Base-by-base conservation (phyloP, 2,113 vertebrate species). In the rat (Rattus norvegicus) region DNA sequence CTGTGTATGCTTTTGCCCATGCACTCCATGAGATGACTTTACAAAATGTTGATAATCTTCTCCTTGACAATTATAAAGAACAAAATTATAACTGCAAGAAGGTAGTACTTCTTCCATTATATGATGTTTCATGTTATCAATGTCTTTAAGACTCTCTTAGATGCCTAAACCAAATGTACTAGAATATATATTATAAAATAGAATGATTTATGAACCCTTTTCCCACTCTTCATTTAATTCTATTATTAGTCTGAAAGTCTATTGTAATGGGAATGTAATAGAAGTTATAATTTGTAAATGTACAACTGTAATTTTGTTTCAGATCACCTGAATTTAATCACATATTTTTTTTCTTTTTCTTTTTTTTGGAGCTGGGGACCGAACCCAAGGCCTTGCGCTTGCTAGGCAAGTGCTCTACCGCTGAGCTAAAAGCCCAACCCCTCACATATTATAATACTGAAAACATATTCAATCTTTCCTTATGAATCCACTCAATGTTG, bases 61-160 rank as follows among this genome's bases (percentile, higher is more conserved):
- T 6, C 6, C 17, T 0, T 16, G 69, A 36, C 33, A 17, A n/a
- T 19, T 0, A 2, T 2, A 16, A n/a, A 36, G 7, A 70, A 70
- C 33, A 36, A 16, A 70, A 7, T 70, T 36, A 14, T 70, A 1
- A 2, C 7, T 70, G 33, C 69, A n/a, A 7, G 0, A 33, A 70
- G 69, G 33, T 70, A 70, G 3, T 7, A 6, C 7, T 19, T n/a
- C 14, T 17, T n/a, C 6, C 30, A 16, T n/a, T 36, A n/a, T 6
- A 36, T n/a, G 13, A 70, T 36, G 16, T 70, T n/a, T 70, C 14
- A 7, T n/a, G 14, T 19, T 19, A 70, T 70, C 33, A 70, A n/a
- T 19, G 69, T 2, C 33, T 70, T 70, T 70, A 36, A 33, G 65
- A 67, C 1, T 14, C 65, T 67, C 11, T 33, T 33, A 67, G 28